Percentiles rank a stretch among this genome's conserved stretches.
These are phyloP conservation scores for Teleopsis dalmanni DNA, from an alignment of 1,140 invertebrate genomes.

Conservation along the genomic window DNA sequence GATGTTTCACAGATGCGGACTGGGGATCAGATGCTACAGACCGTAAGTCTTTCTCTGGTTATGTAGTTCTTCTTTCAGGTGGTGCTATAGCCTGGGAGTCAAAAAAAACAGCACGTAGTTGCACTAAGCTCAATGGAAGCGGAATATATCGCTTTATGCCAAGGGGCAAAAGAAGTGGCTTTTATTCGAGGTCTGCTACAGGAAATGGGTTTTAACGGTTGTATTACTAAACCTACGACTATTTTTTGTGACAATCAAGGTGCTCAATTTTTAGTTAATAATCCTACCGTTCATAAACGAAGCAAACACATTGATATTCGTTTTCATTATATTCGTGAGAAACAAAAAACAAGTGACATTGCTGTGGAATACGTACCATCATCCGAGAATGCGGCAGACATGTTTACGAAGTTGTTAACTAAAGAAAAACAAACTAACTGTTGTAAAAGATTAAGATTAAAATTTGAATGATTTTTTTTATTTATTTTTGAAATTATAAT, in stretches of 20 bases:
- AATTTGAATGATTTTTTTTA: no score
- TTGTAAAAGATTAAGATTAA: conserved; percentile 4
- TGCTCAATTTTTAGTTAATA: not conserved
- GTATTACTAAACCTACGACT: not conserved
- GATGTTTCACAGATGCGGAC: conserved; percentile 7
- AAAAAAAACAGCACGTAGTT: conserved; percentile 34
- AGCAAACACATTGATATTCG: conserved; percentile 6
- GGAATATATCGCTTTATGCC: conserved; percentile 11
- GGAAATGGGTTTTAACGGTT: conserved; percentile 12
- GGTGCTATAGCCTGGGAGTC: conserved; percentile 41
- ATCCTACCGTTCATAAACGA: not conserved
- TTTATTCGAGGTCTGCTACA: conserved; percentile 28
- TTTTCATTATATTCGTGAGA: conserved; percentile 5
- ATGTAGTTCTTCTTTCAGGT: conserved; percentile 19
- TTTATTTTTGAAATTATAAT: no score
- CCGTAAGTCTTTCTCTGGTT: conserved; percentile 13
- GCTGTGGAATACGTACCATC: not conserved
- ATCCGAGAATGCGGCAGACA: conserved; percentile 2
- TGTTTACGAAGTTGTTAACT: conserved; percentile 3
- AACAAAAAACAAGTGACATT: not conserved
- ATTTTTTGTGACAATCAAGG: conserved; percentile 3
- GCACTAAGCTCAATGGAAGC: conserved; percentile 2
- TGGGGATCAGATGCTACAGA: conserved; percentile 5
- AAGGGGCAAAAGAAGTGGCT: conserved; percentile 39
- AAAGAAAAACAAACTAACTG: not conserved